Evolutionary conservation across 2,888 invertebrate species (phyloP).

Genomic region (Zootermopsis nevadensis): DNA sequence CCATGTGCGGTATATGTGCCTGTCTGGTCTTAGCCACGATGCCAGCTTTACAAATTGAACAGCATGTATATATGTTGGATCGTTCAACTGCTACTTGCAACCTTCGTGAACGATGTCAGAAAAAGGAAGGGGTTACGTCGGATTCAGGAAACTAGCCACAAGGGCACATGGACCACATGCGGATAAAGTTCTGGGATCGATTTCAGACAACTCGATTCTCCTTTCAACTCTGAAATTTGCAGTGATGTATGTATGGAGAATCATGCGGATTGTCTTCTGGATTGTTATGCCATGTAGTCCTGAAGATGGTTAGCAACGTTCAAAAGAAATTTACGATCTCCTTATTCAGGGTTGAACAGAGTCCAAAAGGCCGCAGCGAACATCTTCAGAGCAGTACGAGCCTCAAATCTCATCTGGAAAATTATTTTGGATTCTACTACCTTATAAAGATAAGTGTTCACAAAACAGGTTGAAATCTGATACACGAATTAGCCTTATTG

Average conservation of each 20-base stretch:
- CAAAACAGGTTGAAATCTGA: no score
- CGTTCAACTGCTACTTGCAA: not conserved
- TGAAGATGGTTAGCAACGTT: no score
- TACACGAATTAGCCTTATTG: no score
- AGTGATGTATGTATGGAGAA: not conserved
- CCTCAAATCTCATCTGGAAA: no score
- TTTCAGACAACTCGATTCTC: not conserved
- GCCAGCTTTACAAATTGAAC: slow-evolving; percentile 17
- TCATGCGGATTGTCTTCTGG: no score
- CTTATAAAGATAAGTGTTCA: no score
- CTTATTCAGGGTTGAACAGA: no score
- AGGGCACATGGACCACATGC: not conserved
- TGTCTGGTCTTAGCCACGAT: not conserved
- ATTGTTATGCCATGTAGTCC: no score
- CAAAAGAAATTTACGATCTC: no score
- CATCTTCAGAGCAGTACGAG: no score
- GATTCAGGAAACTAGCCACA: not conserved
- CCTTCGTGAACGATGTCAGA: not conserved
- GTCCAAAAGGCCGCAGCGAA: no score
- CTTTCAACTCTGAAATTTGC: not conserved
- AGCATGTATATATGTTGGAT: slow-evolving; percentile 8
- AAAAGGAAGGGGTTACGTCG: not conserved
- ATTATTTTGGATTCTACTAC: no score
- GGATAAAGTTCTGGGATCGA: not conserved
- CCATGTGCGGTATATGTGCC: not conserved